Conservation (phyloP, 2,113 vertebrate species). For the Cochlearius cochlearius region DNA sequence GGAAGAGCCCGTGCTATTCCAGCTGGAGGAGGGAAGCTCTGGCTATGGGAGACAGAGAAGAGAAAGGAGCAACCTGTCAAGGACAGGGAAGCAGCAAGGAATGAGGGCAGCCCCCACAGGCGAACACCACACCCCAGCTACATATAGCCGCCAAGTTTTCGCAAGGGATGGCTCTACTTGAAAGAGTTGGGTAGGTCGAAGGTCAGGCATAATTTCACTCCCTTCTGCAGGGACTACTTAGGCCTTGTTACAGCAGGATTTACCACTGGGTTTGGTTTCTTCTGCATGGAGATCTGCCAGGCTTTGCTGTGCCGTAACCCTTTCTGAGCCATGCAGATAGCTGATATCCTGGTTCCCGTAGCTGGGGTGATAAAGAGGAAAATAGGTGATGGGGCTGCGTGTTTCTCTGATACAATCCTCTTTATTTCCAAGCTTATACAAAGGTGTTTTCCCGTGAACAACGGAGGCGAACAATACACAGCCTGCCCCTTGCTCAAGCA, state of each 20-base stretch:
- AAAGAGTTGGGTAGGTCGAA: slow-evolving; percentile 33
- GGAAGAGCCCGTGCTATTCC: neutral
- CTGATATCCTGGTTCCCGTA: neutral
- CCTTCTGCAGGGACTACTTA: slow-evolving; percentile 43
- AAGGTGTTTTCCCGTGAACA: neutral
- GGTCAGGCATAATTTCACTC: slow-evolving; percentile 47
- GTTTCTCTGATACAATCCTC: neutral
- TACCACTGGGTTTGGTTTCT: slow-evolving; percentile 51
- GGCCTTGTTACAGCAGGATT: slow-evolving; percentile 40
- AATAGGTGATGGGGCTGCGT: neutral
- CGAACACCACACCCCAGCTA: neutral
- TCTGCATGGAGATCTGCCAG: neutral
- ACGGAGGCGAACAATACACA: neutral
- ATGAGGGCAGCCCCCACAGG: neutral
- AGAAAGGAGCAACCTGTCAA: neutral
- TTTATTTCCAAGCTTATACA: neutral
- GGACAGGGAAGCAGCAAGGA: neutral
- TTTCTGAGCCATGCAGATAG: neutral
- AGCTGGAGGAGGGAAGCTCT: neutral
- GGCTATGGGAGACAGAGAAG: neutral
- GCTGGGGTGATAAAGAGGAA: neutral
- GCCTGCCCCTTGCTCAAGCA: neutral
- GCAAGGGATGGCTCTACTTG: slow-evolving; percentile 49
- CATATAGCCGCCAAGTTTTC: neutral
- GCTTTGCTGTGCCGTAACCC: neutral